phyloP scores from a whole-genome alignment of 2,888 invertebrate genomes.

The Chloroclysta siterata region DNA sequence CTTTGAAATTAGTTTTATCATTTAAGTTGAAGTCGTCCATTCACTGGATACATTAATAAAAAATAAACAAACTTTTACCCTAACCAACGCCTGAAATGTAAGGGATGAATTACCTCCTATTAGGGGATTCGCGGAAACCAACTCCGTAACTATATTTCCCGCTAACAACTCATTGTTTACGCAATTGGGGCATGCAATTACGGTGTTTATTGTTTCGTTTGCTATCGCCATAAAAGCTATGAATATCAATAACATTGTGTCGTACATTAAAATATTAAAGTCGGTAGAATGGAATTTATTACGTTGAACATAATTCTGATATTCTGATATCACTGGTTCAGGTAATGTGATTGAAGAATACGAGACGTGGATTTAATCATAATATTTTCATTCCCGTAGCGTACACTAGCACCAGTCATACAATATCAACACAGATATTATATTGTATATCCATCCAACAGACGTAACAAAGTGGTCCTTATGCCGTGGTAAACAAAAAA shows the following conservation, averaged over 20 bases:
- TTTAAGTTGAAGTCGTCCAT: conserved; percentile 37
- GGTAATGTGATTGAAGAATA: conserved; percentile 14
- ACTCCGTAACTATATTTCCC: conserved; percentile 44
- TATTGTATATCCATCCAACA: conserved; percentile 22
- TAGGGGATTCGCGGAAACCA: conserved; percentile 31
- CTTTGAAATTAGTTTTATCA: conserved; percentile 38
- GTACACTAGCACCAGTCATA: conserved; percentile 18
- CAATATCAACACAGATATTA: conserved; percentile 16
- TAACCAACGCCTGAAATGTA: conserved; percentile 27
- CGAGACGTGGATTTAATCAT: conserved; percentile 24
- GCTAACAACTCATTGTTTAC: conserved; percentile 48
- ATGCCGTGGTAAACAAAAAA: conserved; percentile 26
- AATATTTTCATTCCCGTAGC: conserved; percentile 28
- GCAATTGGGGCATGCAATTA: conserved; percentile 36
- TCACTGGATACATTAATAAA: conserved; percentile 41
- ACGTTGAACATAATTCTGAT: background rate
- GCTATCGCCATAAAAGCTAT: conserved; percentile 9
- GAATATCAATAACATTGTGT: conserved; percentile 1
- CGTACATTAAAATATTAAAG: background rate
- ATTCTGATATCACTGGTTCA: conserved; percentile 11
- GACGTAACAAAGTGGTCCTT: background rate
- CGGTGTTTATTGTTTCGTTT: conserved; percentile 8
- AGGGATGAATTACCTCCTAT: conserved; percentile 29
- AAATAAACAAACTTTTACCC: conserved; percentile 42
- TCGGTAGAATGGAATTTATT: conserved; percentile 9